Base-by-base conservation (phyloP, 2,888 invertebrate genomes). In the Apotomis capreana region DNA sequence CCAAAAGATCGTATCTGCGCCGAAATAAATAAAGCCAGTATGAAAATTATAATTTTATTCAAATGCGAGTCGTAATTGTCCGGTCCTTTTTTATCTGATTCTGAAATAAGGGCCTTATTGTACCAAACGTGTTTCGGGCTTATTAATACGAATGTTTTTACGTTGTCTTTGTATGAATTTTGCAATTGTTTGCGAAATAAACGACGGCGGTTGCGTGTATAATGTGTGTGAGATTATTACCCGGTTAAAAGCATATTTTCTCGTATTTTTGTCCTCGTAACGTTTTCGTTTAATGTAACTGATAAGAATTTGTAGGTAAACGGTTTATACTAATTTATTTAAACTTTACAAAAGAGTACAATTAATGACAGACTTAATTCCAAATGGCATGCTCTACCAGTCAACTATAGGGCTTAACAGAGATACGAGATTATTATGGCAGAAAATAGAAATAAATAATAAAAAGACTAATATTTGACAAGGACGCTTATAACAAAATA, bases 31-130 rank as follows among this genome's bases (percentile, higher is more conserved):
- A 80, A 79, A 77, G 75, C 73, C 77, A 77, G 80, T 80, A 82
- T 83, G 81, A 84, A 83, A 57, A 85, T 84, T 83, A 84, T 86
- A 83, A 86, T 84, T 84, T 83, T 73, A 84, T 85, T 83, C 81
- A 79, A 84, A 81, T 74, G 73, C 69, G 54, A 54, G 51, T 78
- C 78, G 78, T 85, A 85, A 86, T 84, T 84, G 82, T 80, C 75
- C 74, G 75, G 80, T 76, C 78, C 80, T 78, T 81, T 79, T 79
- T 79, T 80, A 78, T 80, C 77, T 76, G 79, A 80, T 81, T 78
- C 79, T 75, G 75, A 76, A 78, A 77, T 77, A 55, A 74, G 77
- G 78, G 76, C 78, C 77, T 76, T 74, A 76, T 75, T 76, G 76
- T 69, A 60, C 49, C 49, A 40, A 70, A 70, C 61, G 70, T 65